A percentile compares a stretch with the other conserved stretches of the same genome.
Evolutionary conservation across 2,113 vertebrate genomes (phyloP).

Genomic region (Chiloscyllium plagiosum): DNA sequence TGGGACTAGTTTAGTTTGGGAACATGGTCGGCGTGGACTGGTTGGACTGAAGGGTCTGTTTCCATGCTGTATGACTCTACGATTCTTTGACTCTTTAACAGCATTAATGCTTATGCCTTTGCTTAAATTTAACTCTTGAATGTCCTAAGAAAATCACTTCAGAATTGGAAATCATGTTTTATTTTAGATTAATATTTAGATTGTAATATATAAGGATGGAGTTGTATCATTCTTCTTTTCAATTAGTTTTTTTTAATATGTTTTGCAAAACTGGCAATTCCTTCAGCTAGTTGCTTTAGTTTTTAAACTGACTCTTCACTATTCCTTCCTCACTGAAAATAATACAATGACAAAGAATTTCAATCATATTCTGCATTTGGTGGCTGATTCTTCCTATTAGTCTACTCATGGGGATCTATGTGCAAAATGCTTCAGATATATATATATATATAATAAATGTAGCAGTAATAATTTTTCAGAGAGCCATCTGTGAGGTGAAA

Average conservation of each 20-base stretch:
- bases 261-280: neutral
- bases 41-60: too few relatives aligned
- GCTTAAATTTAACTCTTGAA: neutral
- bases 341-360: neutral
- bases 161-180: neutral
- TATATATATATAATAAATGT: conserved; percentile 3
- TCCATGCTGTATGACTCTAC: too few relatives aligned
- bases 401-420: neutral
- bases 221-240: neutral
- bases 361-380: neutral
- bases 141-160: neutral
- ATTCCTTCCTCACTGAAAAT: neutral
- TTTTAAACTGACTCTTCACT: neutral
- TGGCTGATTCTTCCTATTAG: neutral
- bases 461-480: neutral
- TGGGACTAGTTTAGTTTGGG: too few relatives aligned
- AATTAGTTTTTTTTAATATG: neutral
- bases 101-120: neutral
- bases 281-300: neutral
- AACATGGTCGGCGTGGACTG: too few relatives aligned
- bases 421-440: neutral
- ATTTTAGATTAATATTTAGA: neutral
- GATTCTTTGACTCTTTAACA: too few relatives aligned
- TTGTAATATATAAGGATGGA: neutral
- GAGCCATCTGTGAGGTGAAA: neutral